Conservation (phyloP, 2,888 invertebrate genomes). For the Arctia plantaginis region DNA sequence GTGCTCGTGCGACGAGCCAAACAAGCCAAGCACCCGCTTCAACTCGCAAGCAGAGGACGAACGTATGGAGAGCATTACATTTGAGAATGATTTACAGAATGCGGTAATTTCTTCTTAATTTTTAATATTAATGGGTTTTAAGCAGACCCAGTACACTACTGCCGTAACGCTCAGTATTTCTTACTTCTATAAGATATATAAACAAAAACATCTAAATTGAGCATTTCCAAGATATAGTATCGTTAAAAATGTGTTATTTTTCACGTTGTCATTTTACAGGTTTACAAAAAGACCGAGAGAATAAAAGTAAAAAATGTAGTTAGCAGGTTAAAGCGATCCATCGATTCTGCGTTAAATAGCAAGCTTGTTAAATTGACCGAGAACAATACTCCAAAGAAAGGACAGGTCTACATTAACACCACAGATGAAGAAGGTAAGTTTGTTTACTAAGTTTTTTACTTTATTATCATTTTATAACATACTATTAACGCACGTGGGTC, state of each 20-base stretch:
- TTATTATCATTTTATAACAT: not conserved
- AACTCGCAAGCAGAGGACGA: slow-evolving; percentile 81
- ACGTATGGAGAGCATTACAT: slow-evolving; percentile 87
- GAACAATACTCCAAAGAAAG: slow-evolving; percentile 61
- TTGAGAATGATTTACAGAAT: slow-evolving; percentile 94
- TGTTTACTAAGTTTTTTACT: not conserved
- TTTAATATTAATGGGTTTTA: not conserved
- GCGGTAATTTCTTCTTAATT: slow-evolving; percentile 74
- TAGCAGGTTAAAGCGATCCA: slow-evolving; percentile 65
- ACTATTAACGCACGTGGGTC: not conserved
- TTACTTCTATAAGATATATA: not conserved
- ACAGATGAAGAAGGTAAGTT: slow-evolving; percentile 68
- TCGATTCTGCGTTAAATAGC: slow-evolving; percentile 67
- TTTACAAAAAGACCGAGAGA: slow-evolving; percentile 68
- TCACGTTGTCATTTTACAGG: slow-evolving; percentile 53
- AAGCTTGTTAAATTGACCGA: slow-evolving; percentile 76
- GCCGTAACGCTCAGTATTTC: not conserved
- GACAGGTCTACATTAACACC: slow-evolving; percentile 63
- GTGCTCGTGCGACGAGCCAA: slow-evolving; percentile 68
- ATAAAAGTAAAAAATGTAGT: slow-evolving; percentile 43
- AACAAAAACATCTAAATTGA: not conserved
- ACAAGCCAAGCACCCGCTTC: slow-evolving; percentile 61
- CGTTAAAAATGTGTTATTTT: not conserved
- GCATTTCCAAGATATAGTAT: not conserved
- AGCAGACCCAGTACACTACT: too few species aligned